phyloP scores from a whole-genome alignment of 2,888 invertebrate genomes.

The Timema podura region DNA sequence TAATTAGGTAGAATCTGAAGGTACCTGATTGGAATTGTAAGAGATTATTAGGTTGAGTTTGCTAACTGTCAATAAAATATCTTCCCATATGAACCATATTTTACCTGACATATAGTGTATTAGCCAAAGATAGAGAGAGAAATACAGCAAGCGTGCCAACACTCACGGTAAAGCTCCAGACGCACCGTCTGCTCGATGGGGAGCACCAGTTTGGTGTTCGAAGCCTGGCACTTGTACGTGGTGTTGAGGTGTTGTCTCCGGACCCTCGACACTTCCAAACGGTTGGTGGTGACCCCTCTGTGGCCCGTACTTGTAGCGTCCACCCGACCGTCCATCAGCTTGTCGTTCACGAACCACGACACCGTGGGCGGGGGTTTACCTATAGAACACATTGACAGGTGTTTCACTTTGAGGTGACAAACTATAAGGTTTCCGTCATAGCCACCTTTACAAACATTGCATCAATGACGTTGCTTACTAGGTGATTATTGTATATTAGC shows the following conservation, averaged over 20 bases:
- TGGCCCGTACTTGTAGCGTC: conserved; percentile 65
- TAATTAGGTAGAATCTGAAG: too few relatives aligned
- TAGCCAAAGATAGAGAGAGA: not conserved
- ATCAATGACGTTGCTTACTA: too few relatives aligned
- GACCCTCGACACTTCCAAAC: conserved; percentile 68
- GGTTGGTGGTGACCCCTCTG: conserved; percentile 75
- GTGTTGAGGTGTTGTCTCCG: conserved; percentile 75
- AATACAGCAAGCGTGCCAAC: conserved; percentile 13
- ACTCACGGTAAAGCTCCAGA: conserved; percentile 80
- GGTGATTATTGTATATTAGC: too few relatives aligned
- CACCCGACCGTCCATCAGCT: conserved; percentile 58
- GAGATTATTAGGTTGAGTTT: too few relatives aligned
- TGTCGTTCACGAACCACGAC: conserved; percentile 74
- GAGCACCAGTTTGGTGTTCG: conserved; percentile 80
- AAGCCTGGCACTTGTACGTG: conserved; percentile 82
- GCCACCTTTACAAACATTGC: too few relatives aligned
- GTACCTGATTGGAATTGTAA: not conserved
- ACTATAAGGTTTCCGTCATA: too few relatives aligned
- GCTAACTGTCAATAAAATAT: too few relatives aligned
- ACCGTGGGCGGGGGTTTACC: conserved; percentile 81
- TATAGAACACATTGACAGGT: conserved; percentile 42
- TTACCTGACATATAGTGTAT: too few relatives aligned
- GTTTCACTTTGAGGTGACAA: too few relatives aligned
- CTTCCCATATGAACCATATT: too few relatives aligned
- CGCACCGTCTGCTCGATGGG: conserved; percentile 78